Conservation (phyloP, 1,140 invertebrate species). For the Trichonephila inaurata region DNA sequence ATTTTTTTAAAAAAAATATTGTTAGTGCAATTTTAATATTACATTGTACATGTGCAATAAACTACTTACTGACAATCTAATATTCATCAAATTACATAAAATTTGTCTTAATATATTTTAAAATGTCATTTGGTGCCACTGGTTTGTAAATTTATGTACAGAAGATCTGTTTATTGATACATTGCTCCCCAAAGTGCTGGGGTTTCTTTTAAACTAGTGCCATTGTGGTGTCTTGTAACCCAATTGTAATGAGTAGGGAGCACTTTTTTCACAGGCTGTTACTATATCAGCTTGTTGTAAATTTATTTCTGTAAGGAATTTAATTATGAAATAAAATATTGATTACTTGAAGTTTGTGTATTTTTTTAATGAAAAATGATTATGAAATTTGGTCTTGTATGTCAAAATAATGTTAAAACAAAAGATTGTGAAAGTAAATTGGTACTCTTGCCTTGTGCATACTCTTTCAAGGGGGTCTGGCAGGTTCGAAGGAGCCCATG, state of each 20-base stretch:
- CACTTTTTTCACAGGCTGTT: slow-evolving; percentile 54
- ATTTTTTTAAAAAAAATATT: neutral
- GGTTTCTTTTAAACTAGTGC: slow-evolving; percentile 55
- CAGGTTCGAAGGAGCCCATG: no score
- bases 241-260: slow-evolving; percentile 58
- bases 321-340: slow-evolving; percentile 46
- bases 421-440: no score
- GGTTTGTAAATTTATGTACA: slow-evolving; percentile 72
- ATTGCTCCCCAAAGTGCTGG: neutral
- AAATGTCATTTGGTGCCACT: slow-evolving; percentile 52
- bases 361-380: neutral
- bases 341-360: slow-evolving; percentile 1
- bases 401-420: no score
- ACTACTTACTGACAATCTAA: slow-evolving; percentile 59
- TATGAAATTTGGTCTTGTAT: no score
- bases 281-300: slow-evolving; percentile 58
- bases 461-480: no score
- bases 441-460: no score
- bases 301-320: slow-evolving; percentile 70
- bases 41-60: slow-evolving; percentile 63
- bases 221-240: slow-evolving; percentile 45
- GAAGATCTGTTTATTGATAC: slow-evolving; percentile 42
- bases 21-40: slow-evolving; percentile 55
- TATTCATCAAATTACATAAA: slow-evolving; percentile 11
- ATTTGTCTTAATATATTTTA: slow-evolving; percentile 18